These are phyloP conservation scores for Psammodynastes pulverulentus DNA, from an alignment of 2,113 vertebrate genomes.

Conservation along the genomic window DNA sequence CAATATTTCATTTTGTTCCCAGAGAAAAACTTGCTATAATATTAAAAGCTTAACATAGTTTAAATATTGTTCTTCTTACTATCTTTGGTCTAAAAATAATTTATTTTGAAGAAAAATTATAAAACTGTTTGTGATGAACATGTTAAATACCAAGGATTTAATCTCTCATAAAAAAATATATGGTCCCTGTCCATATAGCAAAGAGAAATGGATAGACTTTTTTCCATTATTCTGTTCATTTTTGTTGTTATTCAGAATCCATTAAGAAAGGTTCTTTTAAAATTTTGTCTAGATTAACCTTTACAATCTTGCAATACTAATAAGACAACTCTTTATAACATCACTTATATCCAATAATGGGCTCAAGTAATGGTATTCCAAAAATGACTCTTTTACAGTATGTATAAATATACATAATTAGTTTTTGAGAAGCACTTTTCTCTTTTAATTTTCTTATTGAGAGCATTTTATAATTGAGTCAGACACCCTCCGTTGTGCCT, in stretches of 20 bases:
- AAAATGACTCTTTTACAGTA: not conserved
- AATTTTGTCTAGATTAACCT: not conserved
- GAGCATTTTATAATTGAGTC: not conserved
- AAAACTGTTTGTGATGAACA: not conserved
- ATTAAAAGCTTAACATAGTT: not conserved
- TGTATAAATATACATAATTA: not conserved
- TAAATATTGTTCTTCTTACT: not conserved
- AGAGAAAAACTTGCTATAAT: not conserved
- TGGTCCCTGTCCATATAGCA: not conserved
- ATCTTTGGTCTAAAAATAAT: not conserved
- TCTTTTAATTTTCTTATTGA: not conserved
- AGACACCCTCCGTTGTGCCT: not conserved
- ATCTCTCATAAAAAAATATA: not conserved
- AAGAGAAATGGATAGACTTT: not conserved
- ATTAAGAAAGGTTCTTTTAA: not conserved
- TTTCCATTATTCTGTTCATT: not conserved
- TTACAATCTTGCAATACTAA: not conserved
- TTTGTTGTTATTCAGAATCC: not conserved
- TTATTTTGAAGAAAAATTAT: not conserved
- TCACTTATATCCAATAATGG: not conserved
- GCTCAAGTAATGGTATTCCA: not conserved
- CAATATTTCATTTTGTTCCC: not conserved
- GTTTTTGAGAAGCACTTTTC: not conserved
- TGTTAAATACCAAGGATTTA: not conserved
- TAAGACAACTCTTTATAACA: not conserved